These are phyloP conservation scores for Abrostola tripartita DNA, from an alignment of 2,888 invertebrate genomes.

Conservation along the genomic window DNA sequence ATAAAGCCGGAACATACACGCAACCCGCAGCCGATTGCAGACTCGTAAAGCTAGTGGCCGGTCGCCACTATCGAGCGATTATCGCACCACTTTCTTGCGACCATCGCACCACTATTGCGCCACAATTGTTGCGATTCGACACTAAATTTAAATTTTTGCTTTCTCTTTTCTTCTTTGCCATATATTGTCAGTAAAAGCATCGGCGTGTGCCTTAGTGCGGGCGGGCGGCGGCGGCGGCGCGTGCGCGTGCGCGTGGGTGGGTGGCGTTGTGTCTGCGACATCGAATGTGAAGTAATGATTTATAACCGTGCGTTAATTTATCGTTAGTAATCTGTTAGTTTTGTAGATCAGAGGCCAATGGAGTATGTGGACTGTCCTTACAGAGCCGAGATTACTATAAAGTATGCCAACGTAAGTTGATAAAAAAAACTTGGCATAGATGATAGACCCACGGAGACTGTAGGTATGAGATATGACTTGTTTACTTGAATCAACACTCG, in stretches of 20 bases:
- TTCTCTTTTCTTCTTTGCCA: slow-evolving; percentile 15
- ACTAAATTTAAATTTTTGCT: slow-evolving; percentile 39
- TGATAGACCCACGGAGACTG: too few relatives aligned
- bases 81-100: neutral
- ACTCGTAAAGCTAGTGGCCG: slow-evolving; percentile 20
- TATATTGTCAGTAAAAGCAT: slow-evolving; percentile 21
- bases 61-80: neutral
- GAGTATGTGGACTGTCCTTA: too few relatives aligned
- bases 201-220: neutral
- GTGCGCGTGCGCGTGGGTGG: too few relatives aligned
- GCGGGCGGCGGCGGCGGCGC: neutral
- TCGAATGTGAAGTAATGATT: neutral
- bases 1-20: slow-evolving; percentile 24
- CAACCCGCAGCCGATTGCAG: slow-evolving; percentile 27
- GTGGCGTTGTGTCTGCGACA: neutral
- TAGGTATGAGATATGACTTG: too few relatives aligned
- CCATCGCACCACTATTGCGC: slow-evolving; percentile 10
- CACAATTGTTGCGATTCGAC: slow-evolving; percentile 23
- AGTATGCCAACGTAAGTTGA: too few relatives aligned
- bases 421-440: too few relatives aligned
- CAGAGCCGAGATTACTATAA: too few relatives aligned
- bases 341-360: neutral
- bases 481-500: too few relatives aligned
- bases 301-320: neutral
- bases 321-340: neutral